Evolutionary conservation across 1,140 invertebrate species (phyloP).

Genomic region (Tetragnatha versicolor): DNA sequence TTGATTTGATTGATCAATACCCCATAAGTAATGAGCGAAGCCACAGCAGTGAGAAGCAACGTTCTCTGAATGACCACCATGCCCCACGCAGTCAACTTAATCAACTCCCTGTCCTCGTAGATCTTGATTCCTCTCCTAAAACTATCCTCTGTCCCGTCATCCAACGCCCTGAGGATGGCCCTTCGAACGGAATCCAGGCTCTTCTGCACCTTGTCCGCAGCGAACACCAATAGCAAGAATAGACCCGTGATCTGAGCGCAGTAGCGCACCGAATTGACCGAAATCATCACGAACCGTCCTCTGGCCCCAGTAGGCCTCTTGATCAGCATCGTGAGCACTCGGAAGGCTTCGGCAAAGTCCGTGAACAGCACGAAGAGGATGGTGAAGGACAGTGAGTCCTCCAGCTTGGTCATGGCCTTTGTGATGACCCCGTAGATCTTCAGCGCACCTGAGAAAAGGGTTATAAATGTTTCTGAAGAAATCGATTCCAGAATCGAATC

Average conservation of each 20-base stretch:
- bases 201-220: constrained; percentile 10
- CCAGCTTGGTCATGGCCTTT: background rate
- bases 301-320: no score
- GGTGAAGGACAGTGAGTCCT: background rate
- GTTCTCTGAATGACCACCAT: constrained; percentile 22
- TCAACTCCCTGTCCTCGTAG: constrained; percentile 4
- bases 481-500: no score
- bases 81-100: constrained; percentile 20
- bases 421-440: background rate
- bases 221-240: constrained; percentile 21
- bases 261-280: background rate
- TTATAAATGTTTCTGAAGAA: no score
- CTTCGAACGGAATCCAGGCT: background rate
- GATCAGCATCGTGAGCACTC: background rate
- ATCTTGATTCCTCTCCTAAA: constrained; percentile 6
- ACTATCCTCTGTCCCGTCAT: background rate
- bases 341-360: background rate
- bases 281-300: no score
- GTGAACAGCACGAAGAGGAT: constrained; percentile 21
- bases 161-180: background rate
- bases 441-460: background rate
- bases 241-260: background rate
- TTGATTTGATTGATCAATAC: background rate
- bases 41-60: background rate
- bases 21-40: constrained; percentile 17